phyloP scores from a whole-genome alignment of 2,797 vertebrate genomes.

The Mionectes olivaceus region DNA sequence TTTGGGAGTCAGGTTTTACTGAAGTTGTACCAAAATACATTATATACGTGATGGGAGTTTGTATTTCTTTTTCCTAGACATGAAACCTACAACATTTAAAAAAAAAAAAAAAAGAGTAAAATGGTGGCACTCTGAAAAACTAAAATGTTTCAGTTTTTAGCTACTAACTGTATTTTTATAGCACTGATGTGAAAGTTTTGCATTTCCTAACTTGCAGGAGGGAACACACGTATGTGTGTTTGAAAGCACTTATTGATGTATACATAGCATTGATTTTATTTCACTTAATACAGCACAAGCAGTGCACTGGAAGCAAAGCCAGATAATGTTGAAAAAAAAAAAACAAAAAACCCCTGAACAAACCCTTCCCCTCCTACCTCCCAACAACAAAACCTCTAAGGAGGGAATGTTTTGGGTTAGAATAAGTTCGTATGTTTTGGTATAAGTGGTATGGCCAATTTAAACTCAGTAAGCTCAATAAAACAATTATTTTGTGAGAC shows the following conservation, averaged over 20 bases:
- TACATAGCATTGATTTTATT: not conserved
- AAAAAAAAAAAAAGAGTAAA: not conserved
- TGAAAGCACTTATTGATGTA: constrained; percentile 29
- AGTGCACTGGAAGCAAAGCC: not conserved
- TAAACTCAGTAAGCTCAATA: not conserved
- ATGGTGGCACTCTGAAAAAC: not conserved
- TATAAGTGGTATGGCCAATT: not conserved
- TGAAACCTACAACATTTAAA: not conserved
- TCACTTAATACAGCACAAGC: constrained; percentile 14
- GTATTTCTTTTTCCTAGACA: not conserved
- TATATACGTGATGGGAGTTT: not conserved
- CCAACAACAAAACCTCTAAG: not conserved
- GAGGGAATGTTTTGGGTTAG: not conserved
- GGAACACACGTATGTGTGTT: not conserved
- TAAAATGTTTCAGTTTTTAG: not conserved
- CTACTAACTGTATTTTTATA: not conserved
- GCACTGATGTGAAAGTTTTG: not conserved
- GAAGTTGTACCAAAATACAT: not conserved
- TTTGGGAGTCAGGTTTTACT: not conserved
- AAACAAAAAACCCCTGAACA: not conserved
- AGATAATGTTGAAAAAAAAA: not conserved
- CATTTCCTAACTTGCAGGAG: not conserved
- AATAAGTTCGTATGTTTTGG: not conserved
- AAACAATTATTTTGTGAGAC: not conserved
- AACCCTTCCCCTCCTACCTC: rapidly evolving